phyloP scores from a whole-genome alignment of 2,888 invertebrate genomes.

The Pandemis corylana region DNA sequence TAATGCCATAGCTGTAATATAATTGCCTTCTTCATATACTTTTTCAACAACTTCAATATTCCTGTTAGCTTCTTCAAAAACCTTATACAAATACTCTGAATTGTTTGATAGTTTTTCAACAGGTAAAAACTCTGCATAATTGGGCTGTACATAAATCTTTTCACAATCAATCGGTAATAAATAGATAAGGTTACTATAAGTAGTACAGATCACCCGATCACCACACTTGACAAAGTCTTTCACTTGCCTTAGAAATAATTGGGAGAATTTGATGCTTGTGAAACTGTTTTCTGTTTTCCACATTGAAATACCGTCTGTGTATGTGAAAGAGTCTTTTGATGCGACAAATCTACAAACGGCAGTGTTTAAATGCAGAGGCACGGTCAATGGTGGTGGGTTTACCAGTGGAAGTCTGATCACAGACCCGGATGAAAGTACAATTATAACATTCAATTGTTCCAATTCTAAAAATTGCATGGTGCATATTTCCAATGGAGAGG shows the following conservation, averaged over 20 bases:
- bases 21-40: slow-evolving; percentile 61
- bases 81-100: slow-evolving; percentile 60
- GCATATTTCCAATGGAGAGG: slow-evolving; percentile 66
- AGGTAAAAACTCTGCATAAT: slow-evolving; percentile 46
- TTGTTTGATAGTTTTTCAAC: slow-evolving; percentile 63
- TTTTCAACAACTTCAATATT: slow-evolving; percentile 58
- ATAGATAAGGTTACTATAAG: slow-evolving; percentile 67
- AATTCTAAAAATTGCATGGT: slow-evolving; percentile 55
- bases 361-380: slow-evolving; percentile 66
- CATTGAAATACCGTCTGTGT: slow-evolving; percentile 68
- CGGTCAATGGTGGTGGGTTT: slow-evolving; percentile 45
- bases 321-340: slow-evolving; percentile 58
- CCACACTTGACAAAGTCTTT: slow-evolving; percentile 65
- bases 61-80: slow-evolving; percentile 61
- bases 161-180: slow-evolving; percentile 58
- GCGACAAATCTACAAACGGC: slow-evolving; percentile 60
- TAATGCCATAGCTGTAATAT: slow-evolving; percentile 66
- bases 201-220: slow-evolving; percentile 67
- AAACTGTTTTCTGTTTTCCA: slow-evolving; percentile 67
- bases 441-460: slow-evolving; percentile 52
- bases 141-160: slow-evolving; percentile 51
- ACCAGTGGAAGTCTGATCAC: slow-evolving; percentile 59
- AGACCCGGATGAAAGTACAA: slow-evolving; percentile 66
- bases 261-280: slow-evolving; percentile 54
- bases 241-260: slow-evolving; percentile 62